These are phyloP conservation scores for Varanus salvator DNA, from an alignment of 2,113 vertebrate species.

Conservation along the genomic window DNA sequence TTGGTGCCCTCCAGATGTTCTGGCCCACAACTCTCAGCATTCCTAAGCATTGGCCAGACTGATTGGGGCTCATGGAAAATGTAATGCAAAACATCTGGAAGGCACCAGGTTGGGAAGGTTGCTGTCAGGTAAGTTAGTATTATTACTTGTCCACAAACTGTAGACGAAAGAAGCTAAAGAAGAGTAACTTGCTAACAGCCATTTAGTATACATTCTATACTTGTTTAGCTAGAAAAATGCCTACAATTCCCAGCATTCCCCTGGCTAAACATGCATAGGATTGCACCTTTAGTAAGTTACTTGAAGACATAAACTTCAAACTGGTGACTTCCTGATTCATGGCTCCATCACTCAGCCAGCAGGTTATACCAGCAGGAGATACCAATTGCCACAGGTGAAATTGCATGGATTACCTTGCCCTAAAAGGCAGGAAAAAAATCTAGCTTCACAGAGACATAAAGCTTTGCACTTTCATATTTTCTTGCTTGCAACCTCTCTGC, in stretches of 20 bases:
- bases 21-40: background rate
- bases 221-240: too few species aligned
- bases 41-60: too few species aligned
- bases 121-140: background rate
- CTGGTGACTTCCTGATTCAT: background rate
- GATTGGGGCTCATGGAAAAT: too few species aligned
- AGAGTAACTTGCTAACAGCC: background rate
- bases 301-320: background rate
- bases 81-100: too few species aligned
- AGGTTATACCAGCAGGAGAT: background rate
- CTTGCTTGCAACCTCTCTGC: too few species aligned
- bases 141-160: background rate
- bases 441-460: too few species aligned
- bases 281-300: background rate
- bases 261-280: too few species aligned
- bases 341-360: background rate
- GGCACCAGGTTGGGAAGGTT: too few species aligned
- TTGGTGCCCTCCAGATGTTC: background rate
- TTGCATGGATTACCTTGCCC: background rate
- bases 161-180: background rate
- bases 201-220: too few species aligned
- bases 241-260: too few species aligned
- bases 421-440: too few species aligned
- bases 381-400: constrained; percentile 25
- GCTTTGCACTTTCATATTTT: too few species aligned